Evolutionary conservation across 2,113 vertebrate species (phyloP).

Genomic region (Malurus melanocephalus): DNA sequence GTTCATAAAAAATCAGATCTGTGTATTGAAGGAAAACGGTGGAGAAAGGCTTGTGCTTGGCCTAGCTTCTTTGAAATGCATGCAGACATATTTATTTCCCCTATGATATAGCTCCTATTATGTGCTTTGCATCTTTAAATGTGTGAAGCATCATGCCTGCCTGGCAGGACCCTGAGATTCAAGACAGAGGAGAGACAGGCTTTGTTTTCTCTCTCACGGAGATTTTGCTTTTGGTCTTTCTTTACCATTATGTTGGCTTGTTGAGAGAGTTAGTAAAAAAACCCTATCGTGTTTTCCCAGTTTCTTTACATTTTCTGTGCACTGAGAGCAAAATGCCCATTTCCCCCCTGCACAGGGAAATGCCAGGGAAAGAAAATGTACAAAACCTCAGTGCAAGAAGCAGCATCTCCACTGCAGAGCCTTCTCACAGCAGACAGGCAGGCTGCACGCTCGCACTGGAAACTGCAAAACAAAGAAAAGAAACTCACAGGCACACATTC

Average conservation of each 20-base stretch:
- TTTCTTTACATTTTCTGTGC: not conserved
- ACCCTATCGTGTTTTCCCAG: not conserved
- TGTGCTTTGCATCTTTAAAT: conserved; percentile 56
- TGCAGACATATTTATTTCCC: not conserved
- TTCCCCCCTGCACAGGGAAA: not conserved
- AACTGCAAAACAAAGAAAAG: conserved; percentile 27
- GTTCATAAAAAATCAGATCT: not conserved
- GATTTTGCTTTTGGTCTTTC: conserved; percentile 7
- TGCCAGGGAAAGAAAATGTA: not conserved
- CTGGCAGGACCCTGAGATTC: conserved; percentile 34
- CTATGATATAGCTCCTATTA: not conserved
- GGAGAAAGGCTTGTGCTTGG: not conserved
- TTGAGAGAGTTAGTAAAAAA: not conserved
- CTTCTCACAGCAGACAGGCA: conserved; percentile 2
- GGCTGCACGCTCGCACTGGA: not conserved
- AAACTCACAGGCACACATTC: not conserved
- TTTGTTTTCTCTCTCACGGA: conserved; percentile 47
- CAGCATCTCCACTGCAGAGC: not conserved
- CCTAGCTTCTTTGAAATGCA: not conserved
- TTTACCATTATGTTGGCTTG: not conserved
- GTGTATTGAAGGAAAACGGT: accelerated
- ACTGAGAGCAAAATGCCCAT: not conserved
- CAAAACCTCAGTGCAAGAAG: not conserved
- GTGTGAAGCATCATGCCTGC: not conserved
- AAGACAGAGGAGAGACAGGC: conserved; percentile 37